Evolutionary conservation across 2,888 invertebrate genomes (phyloP).

Genomic region (Lampropteryx suffumata): DNA sequence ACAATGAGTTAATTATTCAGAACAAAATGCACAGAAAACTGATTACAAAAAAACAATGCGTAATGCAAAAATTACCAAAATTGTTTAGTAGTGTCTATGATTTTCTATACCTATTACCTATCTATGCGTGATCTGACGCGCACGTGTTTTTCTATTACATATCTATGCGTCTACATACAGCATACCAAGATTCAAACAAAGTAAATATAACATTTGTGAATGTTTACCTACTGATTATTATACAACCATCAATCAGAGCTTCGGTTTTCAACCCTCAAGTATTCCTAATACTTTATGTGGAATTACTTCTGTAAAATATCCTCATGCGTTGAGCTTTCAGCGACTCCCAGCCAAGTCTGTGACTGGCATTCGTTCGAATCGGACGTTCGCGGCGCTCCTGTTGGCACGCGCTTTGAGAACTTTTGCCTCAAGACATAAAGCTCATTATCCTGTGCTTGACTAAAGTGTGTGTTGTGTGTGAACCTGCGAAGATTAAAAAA

Average conservation of each 20-base stretch:
- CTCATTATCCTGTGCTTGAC: conserved; percentile 13
- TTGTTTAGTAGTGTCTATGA: too few relatives aligned
- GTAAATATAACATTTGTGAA: too few relatives aligned
- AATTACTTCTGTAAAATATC: conserved; percentile 7
- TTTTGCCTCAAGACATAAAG: conserved; percentile 8
- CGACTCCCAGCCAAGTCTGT: conserved; percentile 14
- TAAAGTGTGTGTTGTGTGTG: conserved; percentile 19
- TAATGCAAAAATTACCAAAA: too few relatives aligned
- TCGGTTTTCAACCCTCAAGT: background rate
- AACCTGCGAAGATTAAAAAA: conserved; percentile 16
- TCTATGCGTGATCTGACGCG: too few relatives aligned
- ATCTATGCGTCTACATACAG: too few relatives aligned
- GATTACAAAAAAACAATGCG: too few relatives aligned
- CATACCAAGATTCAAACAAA: too few relatives aligned
- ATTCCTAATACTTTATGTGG: background rate
- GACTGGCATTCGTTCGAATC: conserved; percentile 15
- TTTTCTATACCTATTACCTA: too few relatives aligned
- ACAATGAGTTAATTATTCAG: too few relatives aligned
- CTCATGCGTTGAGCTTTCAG: conserved; percentile 19
- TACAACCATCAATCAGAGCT: background rate
- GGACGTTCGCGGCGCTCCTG: conserved; percentile 12
- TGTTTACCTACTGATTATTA: background rate
- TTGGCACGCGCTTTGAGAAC: conserved; percentile 16
- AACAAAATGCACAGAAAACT: too few relatives aligned
- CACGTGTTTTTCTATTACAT: too few relatives aligned